Evolutionary conservation across 2,888 invertebrate genomes (phyloP).

Genomic region (Ichneumoninae sp.): DNA sequence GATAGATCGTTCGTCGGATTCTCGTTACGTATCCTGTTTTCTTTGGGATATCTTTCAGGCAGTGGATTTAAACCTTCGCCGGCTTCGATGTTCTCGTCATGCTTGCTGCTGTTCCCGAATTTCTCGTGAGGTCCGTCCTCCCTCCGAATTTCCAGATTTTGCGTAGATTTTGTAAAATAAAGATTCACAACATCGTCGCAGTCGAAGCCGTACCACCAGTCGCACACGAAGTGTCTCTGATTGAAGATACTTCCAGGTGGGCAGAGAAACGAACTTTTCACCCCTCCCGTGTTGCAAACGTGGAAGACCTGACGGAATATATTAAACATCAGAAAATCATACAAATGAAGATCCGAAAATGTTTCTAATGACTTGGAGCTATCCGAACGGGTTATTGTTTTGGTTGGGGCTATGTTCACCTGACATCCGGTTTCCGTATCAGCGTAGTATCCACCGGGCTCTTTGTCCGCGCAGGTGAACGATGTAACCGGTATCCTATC

Average conservation of each 20-base stretch:
- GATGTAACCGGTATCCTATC: slow-evolving; percentile 83
- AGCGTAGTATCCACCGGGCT: slow-evolving; percentile 84
- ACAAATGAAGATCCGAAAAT: neutral
- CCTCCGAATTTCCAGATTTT: slow-evolving; percentile 57
- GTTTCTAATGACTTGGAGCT: neutral
- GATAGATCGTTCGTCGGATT: slow-evolving; percentile 71
- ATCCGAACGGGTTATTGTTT: neutral
- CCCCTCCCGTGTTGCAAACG: slow-evolving; percentile 84
- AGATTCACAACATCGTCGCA: slow-evolving; percentile 79
- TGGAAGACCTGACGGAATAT: slow-evolving; percentile 84
- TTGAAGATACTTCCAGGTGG: slow-evolving; percentile 86
- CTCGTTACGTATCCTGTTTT: slow-evolving; percentile 46
- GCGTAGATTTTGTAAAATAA: slow-evolving; percentile 70
- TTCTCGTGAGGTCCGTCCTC: slow-evolving; percentile 31
- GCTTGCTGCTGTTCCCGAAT: neutral
- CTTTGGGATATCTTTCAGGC: neutral
- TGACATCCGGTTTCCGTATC: slow-evolving; percentile 85
- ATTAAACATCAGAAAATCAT: neutral
- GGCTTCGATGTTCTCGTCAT: neutral
- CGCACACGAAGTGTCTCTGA: slow-evolving; percentile 85
- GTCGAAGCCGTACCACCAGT: slow-evolving; percentile 86
- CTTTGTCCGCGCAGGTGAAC: slow-evolving; percentile 83
- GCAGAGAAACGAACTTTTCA: slow-evolving; percentile 85
- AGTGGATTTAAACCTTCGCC: slow-evolving; percentile 24
- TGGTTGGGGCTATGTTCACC: slow-evolving; percentile 73